phyloP scores from a whole-genome alignment of 2,797 vertebrate species.

The Enteromius fasciolatus region DNA sequence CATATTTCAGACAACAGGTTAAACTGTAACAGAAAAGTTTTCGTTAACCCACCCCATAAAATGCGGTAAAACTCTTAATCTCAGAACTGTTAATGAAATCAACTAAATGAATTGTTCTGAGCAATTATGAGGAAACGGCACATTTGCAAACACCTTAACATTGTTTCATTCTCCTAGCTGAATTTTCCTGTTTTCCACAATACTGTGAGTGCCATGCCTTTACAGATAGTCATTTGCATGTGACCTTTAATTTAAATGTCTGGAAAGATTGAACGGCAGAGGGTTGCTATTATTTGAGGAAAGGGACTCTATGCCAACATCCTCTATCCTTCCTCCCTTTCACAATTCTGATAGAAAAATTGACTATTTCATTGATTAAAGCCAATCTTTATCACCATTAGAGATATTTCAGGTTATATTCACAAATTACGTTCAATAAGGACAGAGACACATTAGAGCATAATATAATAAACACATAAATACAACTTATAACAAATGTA shows the following conservation, averaged over 20 bases:
- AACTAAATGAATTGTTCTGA: background rate
- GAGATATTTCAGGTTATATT: background rate
- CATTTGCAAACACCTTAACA: conserved; percentile 42
- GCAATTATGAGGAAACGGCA: conserved; percentile 14
- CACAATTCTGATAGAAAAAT: conserved; percentile 47
- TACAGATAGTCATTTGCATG: conserved; percentile 60
- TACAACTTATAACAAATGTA: background rate
- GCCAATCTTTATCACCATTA: conserved; percentile 6
- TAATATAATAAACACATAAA: background rate
- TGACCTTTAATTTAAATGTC: conserved; percentile 65
- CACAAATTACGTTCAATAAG: background rate
- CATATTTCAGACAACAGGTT: background rate
- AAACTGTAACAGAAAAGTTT: background rate
- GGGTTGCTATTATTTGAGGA: conserved; percentile 55
- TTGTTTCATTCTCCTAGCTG: conserved; percentile 42
- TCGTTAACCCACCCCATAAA: background rate
- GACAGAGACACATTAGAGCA: background rate
- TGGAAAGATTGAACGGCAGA: conserved; percentile 61
- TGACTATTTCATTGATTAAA: conserved; percentile 50
- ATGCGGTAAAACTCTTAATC: background rate
- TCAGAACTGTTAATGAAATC: background rate
- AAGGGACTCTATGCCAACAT: conserved; percentile 38
- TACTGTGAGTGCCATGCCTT: conserved; percentile 39
- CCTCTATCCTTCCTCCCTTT: conserved; percentile 9
- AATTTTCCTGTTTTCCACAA: conserved; percentile 50